Evolutionary conservation across 2,797 vertebrate genomes (phyloP), one percentile per base, ranked within the genome.

Genomic region (Gallirallus australis): DNA sequence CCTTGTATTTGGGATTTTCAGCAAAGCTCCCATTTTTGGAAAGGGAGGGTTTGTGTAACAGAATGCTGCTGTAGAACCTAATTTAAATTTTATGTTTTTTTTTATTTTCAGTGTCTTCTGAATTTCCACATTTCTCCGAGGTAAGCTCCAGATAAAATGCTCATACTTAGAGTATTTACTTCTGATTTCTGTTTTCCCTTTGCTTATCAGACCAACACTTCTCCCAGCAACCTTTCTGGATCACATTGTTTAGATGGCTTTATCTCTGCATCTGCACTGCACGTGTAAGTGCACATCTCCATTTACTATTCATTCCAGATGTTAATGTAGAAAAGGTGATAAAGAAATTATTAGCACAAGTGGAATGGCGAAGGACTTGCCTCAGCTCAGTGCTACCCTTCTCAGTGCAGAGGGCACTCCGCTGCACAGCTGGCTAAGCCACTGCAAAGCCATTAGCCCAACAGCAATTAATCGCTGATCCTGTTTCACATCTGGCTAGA

Each of bases 1-100:
- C 96, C 96, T 96, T 94, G 77, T 39, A 68, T 65, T 50, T 65
- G 76, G 87, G 42, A 89, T 87, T 94, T 95, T 93, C 76, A 95
- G 76, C 77, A 76, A 47, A 85, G 81, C 73, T 94, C 60, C 45
- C 73, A 24, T 57, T 96, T 96, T 86, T 53, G 78, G 85, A 97
- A 96, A 82, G 30, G 40, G 71, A 86, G 37, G 11, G 50, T 12
- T 63, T 90, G 87, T 78, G 82, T 73, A 83, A 56, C 5, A 6
- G 27, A 96, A 91, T 72, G 48, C 31, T 66, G 21, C 20, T 63
- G 21, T 15, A 54, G 5, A 14, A 31, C 11, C 42, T 61, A 25
- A 31, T 39, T n/a, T 48, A 13, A 40, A 23, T 16, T 7, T 59
- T 31, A 3, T 40, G 35, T 31, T 11, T 18, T 19, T 18, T 10